Conservation (phyloP, 2,888 invertebrate species). For the Erebia ligea region DNA sequence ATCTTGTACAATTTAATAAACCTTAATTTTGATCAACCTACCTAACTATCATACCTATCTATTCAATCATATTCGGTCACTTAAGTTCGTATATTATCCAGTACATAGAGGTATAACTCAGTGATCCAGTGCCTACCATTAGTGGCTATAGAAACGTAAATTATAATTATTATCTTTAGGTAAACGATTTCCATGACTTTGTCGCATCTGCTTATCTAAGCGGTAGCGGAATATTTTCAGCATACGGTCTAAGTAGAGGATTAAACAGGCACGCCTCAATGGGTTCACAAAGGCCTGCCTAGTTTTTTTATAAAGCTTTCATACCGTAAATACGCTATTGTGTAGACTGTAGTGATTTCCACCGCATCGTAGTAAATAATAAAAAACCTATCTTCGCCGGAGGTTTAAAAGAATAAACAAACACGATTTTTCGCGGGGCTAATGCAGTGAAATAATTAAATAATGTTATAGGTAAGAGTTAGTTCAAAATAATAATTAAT, state of each 20-base stretch:
- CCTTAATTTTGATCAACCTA: too few species aligned
- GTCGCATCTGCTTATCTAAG: neutral
- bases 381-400: slow-evolving; percentile 44
- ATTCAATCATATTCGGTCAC: too few species aligned
- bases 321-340: slow-evolving; percentile 50
- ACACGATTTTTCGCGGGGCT: slow-evolving; percentile 6
- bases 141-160: too few species aligned
- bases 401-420: slow-evolving; percentile 12
- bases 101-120: too few species aligned
- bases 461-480: neutral
- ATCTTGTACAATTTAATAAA: too few species aligned
- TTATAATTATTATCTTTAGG: neutral
- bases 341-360: slow-evolving; percentile 61
- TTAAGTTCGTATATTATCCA: neutral
- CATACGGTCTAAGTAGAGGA: slow-evolving; percentile 55
- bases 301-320: slow-evolving; percentile 64
- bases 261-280: slow-evolving; percentile 63
- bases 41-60: too few species aligned
- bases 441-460: slow-evolving; percentile 4
- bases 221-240: slow-evolving; percentile 54
- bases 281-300: slow-evolving; percentile 66
- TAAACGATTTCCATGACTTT: too few species aligned
- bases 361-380: slow-evolving; percentile 50
- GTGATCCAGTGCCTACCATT: too few species aligned
- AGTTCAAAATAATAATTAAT: too few species aligned